Base-by-base conservation (phyloP, 2,113 vertebrate species). In the Ovis canadensis region DNA sequence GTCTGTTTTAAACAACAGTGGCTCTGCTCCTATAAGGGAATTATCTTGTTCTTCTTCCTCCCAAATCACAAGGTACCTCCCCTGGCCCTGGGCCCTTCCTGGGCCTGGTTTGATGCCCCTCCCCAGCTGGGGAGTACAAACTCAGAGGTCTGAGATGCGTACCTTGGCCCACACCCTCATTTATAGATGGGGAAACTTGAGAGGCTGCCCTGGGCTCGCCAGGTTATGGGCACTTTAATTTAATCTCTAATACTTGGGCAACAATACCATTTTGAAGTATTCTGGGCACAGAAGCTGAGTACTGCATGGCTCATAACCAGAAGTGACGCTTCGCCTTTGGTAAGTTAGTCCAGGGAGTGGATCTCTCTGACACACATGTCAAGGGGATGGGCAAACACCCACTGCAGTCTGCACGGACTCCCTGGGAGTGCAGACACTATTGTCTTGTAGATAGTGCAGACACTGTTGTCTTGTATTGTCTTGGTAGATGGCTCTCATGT, bases 1-100 rank as follows among this genome's bases (percentile, higher is more conserved):
- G 95, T 57, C 62, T 62, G 29, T 80, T 89, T 84, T 33, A 92
- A 82, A 95, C 85, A 82, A 55, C 23, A 78, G 17, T 27, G 55
- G 77, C 80, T n/a, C n/a, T 15, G 23, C 52, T 93, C 74, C 87
- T 64, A 25, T 2, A 17, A 52, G 43, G 71, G 77, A 90, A 48
- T 45, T 31, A 33, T 40, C 78, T 80, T 59, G 43, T 33, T 3
- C 5, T 40, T 88, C 83, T 36, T n/a, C 57, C 19, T 59, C 17
- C 74, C 21, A 11, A 74, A 25, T 36, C 36, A 0, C 0, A 6
- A 60, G 36, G 43, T 10, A 2, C 48, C 8, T 48, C n/a, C 40
- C 45, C 33, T 60, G 86, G 64, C 29, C 10, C 14, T 13, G 23
- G 31, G 50, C 50, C 29, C 50, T 90, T 55, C 74, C 8, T 14